These are phyloP conservation scores for Clarias magur DNA, from an alignment of 2,113 vertebrate genomes.

Conservation along the genomic window DNA sequence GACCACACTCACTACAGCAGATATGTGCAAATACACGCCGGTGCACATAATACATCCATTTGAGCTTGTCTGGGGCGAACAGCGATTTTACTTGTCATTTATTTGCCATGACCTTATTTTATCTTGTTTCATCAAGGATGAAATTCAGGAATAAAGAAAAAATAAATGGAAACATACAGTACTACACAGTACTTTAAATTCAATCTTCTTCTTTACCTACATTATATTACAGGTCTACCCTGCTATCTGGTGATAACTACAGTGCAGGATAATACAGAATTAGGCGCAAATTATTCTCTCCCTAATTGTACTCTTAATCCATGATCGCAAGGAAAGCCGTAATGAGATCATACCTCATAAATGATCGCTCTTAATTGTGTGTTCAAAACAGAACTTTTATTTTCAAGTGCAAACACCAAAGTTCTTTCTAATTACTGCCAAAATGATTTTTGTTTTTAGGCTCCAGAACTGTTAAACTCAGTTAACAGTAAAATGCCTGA, in stretches of 20 bases:
- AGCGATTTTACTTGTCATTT: not conserved
- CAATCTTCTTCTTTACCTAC: not conserved
- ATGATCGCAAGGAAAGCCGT: not conserved
- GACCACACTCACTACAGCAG: slow-evolving; percentile 27
- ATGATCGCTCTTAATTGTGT: not conserved
- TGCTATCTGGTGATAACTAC: not conserved
- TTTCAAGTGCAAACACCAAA: not conserved
- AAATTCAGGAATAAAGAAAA: not conserved
- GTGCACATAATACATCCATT: not conserved
- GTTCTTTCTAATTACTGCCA: not conserved
- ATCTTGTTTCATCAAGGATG: not conserved
- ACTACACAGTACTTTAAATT: not conserved
- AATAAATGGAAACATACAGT: not conserved
- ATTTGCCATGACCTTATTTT: not conserved
- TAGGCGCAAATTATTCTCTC: not conserved
- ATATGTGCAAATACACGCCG: slow-evolving; percentile 29
- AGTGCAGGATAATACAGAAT: not conserved
- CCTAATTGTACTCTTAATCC: not conserved
- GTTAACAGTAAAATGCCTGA: not conserved
- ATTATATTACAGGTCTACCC: not conserved
- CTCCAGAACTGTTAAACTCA: not conserved
- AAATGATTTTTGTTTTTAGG: not conserved
- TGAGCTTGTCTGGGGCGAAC: not conserved
- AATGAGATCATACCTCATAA: slow-evolving; percentile 18
- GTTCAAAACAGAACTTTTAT: not conserved